These are phyloP conservation scores for Peromyscus attwateri DNA, from an alignment of 2,797 vertebrate genomes.

Conservation along the genomic window DNA sequence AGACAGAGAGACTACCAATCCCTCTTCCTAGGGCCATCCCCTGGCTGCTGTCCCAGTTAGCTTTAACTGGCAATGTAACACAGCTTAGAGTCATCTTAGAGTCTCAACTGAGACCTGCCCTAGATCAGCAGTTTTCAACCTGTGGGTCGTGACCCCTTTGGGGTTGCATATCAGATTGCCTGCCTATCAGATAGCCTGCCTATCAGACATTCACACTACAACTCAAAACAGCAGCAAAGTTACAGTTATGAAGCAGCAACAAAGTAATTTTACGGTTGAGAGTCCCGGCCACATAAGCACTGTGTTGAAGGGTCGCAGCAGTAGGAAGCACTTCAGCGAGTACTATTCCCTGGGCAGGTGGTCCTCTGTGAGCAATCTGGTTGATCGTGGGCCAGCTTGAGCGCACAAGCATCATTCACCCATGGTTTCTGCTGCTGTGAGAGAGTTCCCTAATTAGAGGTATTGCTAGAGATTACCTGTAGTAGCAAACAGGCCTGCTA, in stretches of 20 bases:
- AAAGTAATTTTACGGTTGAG: neutral
- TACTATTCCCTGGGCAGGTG: neutral
- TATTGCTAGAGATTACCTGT: neutral
- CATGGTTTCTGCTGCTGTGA: neutral
- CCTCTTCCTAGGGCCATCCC: neutral
- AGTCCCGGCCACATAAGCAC: neutral
- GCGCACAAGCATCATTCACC: neutral
- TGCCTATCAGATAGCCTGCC: neutral
- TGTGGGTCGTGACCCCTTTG: neutral
- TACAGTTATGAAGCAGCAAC: neutral
- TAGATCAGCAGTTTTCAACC: neutral
- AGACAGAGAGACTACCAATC: neutral
- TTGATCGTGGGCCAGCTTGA: too few species aligned
- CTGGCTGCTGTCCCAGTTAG: neutral
- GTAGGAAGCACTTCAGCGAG: neutral
- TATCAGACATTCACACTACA: neutral
- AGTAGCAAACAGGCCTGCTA: neutral
- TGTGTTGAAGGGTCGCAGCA: too few species aligned
- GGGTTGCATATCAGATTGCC: neutral
- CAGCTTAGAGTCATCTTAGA: neutral
- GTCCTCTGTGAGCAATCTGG: neutral
- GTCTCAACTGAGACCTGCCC: neutral
- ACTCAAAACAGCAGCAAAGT: neutral
- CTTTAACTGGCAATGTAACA: neutral
- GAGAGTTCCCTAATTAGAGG: too few species aligned